A percentile compares a stretch with the other conserved stretches of the same genome.
Evolutionary conservation across 2,888 invertebrate species (phyloP).

Genomic region (Odontothrips loti): DNA sequence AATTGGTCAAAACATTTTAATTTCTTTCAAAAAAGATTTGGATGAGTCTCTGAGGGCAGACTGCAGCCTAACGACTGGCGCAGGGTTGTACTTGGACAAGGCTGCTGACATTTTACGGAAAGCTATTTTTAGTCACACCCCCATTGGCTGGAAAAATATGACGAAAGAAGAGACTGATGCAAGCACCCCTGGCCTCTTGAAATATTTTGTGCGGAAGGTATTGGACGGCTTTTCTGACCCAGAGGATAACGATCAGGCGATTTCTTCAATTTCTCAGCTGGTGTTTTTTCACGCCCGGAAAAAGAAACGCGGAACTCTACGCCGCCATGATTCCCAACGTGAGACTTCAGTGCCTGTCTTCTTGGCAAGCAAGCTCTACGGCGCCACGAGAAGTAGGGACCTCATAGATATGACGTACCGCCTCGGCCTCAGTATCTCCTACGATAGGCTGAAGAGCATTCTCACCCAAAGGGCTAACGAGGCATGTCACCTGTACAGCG

Average conservation of each 20-base stretch:
- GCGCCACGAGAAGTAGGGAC: neutral
- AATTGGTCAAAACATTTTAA: neutral
- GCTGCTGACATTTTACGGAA: no score
- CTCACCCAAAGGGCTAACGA: neutral
- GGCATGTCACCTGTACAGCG: neutral
- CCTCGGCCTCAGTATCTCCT: neutral
- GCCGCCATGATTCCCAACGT: neutral
- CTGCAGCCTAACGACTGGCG: no score
- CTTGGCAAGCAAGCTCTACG: neutral
- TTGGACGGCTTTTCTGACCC: no score
- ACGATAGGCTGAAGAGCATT: neutral
- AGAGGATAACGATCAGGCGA: no score
- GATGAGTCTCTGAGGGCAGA: no score
- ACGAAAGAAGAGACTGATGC: neutral
- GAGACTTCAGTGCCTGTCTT: neutral
- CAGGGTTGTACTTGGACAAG: no score
- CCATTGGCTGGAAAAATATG: neutral
- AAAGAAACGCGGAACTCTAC: no score
- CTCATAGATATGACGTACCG: neutral
- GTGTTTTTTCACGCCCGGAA: no score
- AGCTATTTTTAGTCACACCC: no score
- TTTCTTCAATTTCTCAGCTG: no score
- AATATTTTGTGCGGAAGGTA: no score
- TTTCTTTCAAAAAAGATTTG: neutral
- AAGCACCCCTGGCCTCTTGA: no score